These are phyloP conservation scores for Melitaea athalia DNA, from an alignment of 2,888 invertebrate genomes.

Conservation along the genomic window DNA sequence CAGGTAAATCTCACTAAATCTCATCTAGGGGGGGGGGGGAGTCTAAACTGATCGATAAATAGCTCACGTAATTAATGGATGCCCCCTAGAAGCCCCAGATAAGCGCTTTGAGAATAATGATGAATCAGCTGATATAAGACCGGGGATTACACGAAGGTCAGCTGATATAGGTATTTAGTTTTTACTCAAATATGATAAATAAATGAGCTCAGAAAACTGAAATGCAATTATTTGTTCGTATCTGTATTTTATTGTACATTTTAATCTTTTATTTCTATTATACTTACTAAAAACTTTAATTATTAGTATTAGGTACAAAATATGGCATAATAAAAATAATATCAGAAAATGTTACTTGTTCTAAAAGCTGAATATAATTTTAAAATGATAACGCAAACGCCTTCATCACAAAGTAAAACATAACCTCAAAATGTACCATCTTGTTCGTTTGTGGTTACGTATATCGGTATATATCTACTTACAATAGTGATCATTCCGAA, in stretches of 20 bases:
- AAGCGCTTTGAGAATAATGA: not conserved
- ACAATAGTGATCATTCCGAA: constrained; percentile 73
- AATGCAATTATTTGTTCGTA: not conserved
- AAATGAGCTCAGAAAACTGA: not conserved
- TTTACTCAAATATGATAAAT: not conserved
- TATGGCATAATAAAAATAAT: not conserved
- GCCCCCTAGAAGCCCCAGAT: too few relatives aligned
- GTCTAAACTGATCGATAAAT: too few relatives aligned
- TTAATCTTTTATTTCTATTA: constrained; percentile 2
- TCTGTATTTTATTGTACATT: not conserved
- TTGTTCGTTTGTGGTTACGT: constrained; percentile 40
- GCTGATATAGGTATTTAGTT: too few relatives aligned
- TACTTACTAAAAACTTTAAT: too few relatives aligned
- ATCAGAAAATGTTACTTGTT: constrained; percentile 16
- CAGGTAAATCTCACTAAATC: too few relatives aligned
- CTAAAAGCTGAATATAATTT: constrained; percentile 13
- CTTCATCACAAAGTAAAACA: constrained; percentile 49
- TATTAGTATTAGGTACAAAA: not conserved
- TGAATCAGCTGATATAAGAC: not conserved
- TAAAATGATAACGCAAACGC: constrained; percentile 27
- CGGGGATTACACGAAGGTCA: not conserved
- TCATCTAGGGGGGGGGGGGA: too few relatives aligned
- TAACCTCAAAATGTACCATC: constrained; percentile 74
- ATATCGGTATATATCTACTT: constrained; percentile 65
- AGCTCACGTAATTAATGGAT: too few relatives aligned